A percentile compares a stretch with the other conserved stretches of the same genome.
Conservation (phyloP, 2,888 invertebrate species). For the Eubasilissa splendida region DNA sequence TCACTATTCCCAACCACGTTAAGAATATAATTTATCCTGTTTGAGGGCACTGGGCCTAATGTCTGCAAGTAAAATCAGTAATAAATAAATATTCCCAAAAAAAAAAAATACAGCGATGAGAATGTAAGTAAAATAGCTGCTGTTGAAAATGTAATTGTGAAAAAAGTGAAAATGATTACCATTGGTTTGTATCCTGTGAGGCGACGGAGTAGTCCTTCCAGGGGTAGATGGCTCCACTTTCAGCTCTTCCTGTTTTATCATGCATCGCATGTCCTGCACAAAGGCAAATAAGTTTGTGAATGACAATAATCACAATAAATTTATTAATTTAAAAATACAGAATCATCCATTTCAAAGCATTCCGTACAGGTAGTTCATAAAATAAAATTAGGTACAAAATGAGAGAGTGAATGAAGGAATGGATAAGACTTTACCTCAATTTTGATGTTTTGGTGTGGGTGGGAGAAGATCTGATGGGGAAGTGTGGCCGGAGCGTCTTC, state of each 20-base stretch:
- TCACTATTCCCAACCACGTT: no score
- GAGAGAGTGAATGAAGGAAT: not conserved
- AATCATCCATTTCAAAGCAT: no score
- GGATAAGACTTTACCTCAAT: slow-evolving; percentile 43
- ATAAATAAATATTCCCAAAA: no score
- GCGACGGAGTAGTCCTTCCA: slow-evolving; percentile 40
- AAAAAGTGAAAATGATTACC: not conserved
- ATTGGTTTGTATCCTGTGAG: slow-evolving; percentile 4
- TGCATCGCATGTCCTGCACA: slow-evolving; percentile 35
- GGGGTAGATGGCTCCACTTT: slow-evolving; percentile 36
- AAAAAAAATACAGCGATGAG: no score
- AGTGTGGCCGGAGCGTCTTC: slow-evolving; percentile 27
- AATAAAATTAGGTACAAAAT: no score
- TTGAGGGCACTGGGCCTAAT: no score
- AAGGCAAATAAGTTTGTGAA: no score
- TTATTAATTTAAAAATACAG: no score
- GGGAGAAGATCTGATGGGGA: slow-evolving; percentile 44
- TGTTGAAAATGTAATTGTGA: not conserved
- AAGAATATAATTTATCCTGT: no score
- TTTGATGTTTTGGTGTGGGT: slow-evolving; percentile 43
- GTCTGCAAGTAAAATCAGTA: no score
- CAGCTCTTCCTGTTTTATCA: slow-evolving; percentile 51
- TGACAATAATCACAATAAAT: no score
- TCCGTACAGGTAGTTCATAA: no score
- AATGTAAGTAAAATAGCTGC: not conserved